A percentile compares a stretch with the other conserved stretches of the same genome.
These are phyloP conservation scores for Glyptemys insculpta DNA, from an alignment of 2,797 vertebrate species.

Conservation along the genomic window DNA sequence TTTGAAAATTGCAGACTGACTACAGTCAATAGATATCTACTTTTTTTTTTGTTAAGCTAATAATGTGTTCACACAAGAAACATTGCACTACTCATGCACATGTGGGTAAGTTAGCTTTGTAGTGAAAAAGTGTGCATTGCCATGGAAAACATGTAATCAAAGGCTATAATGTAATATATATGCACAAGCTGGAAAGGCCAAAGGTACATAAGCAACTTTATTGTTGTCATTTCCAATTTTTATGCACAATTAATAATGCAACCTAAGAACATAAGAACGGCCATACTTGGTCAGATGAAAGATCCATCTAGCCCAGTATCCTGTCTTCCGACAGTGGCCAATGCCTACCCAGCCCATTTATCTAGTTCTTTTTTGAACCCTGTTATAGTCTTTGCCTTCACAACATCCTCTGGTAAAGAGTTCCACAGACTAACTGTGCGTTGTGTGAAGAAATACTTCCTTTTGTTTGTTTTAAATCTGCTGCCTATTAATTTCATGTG, in stretches of 20 bases:
- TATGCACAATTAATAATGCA: background rate
- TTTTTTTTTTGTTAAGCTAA: background rate
- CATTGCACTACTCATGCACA: background rate
- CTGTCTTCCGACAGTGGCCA: too few relatives aligned
- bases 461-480: too few relatives aligned
- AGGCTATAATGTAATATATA: background rate
- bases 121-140: conserved; percentile 16
- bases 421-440: too few relatives aligned
- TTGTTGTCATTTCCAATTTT: background rate
- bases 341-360: too few relatives aligned
- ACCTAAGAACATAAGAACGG: too few relatives aligned
- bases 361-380: too few relatives aligned
- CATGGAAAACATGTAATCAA: background rate
- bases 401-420: too few relatives aligned
- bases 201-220: background rate
- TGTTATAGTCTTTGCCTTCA: too few relatives aligned
- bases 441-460: too few relatives aligned
- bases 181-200: background rate
- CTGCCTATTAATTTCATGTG: too few relatives aligned
- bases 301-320: too few relatives aligned
- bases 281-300: too few relatives aligned
- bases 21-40: background rate
- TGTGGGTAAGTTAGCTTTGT: background rate
- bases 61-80: background rate
- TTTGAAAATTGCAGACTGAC: background rate